Conservation (phyloP, 2,797 vertebrate species). For the Leontocebus nigricollis region DNA sequence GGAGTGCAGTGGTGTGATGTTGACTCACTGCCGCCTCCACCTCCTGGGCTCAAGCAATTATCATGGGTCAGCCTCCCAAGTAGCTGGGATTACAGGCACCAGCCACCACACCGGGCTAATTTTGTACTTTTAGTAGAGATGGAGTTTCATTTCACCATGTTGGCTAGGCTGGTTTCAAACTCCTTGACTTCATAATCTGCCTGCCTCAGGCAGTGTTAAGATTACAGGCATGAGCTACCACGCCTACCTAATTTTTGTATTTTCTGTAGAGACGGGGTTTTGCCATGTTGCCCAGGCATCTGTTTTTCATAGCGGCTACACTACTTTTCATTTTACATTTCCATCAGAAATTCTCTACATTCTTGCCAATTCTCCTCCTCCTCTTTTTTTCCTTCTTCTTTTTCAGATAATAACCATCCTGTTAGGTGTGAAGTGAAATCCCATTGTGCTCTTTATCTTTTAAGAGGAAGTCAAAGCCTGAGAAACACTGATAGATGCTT, state of each 20-base stretch:
- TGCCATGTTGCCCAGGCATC: neutral
- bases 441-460: neutral
- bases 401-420: neutral
- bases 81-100: neutral
- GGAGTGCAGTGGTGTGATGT: neutral
- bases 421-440: neutral
- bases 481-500: neutral
- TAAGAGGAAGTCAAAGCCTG: neutral
- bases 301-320: neutral
- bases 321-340: neutral
- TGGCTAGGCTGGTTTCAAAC: neutral
- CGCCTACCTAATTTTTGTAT: neutral
- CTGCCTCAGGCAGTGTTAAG: neutral
- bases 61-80: neutral
- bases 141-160: neutral
- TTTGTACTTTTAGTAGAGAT: neutral
- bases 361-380: neutral
- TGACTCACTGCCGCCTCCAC: neutral
- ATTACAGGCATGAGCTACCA: neutral
- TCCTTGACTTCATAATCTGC: neutral
- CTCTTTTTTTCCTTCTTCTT: neutral
- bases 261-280: neutral
- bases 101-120: neutral
- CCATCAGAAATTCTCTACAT: neutral
- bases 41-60: neutral